Conservation (phyloP, 2,113 vertebrate species). For the Lepus europaeus region DNA sequence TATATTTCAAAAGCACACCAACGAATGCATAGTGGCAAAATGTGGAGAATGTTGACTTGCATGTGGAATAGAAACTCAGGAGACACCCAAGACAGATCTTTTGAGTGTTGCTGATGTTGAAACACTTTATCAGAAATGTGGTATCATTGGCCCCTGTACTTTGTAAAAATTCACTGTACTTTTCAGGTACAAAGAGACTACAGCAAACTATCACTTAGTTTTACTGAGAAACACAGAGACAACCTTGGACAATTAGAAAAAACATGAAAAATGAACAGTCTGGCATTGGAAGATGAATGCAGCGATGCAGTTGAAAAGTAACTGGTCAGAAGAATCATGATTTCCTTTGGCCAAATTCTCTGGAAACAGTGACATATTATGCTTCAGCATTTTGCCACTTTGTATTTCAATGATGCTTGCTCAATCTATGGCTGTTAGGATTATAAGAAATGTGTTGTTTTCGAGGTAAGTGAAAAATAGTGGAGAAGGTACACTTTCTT, state of each 20-base stretch:
- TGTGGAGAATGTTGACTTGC: background rate
- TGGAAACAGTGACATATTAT: background rate
- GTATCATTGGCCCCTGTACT: background rate
- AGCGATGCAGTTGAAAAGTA: background rate
- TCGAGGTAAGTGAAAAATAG: background rate
- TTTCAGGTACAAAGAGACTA: background rate
- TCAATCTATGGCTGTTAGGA: background rate
- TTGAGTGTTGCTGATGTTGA: background rate
- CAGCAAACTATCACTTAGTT: conserved; percentile 4
- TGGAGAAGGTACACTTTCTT: background rate
- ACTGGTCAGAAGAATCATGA: background rate
- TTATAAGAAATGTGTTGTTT: background rate
- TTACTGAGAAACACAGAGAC: background rate
- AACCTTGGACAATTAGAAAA: background rate
- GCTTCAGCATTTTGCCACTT: background rate
- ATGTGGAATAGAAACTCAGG: background rate
- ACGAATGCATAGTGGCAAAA: background rate
- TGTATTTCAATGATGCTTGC: background rate
- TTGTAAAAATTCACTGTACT: conserved; percentile 33
- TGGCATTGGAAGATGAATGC: background rate
- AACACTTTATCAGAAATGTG: background rate
- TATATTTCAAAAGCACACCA: background rate
- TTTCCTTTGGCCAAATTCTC: background rate
- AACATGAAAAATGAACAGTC: background rate
- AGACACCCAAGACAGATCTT: background rate